phyloP scores from a whole-genome alignment of 2,888 invertebrate genomes.

The Lamellibrachia columna region DNA sequence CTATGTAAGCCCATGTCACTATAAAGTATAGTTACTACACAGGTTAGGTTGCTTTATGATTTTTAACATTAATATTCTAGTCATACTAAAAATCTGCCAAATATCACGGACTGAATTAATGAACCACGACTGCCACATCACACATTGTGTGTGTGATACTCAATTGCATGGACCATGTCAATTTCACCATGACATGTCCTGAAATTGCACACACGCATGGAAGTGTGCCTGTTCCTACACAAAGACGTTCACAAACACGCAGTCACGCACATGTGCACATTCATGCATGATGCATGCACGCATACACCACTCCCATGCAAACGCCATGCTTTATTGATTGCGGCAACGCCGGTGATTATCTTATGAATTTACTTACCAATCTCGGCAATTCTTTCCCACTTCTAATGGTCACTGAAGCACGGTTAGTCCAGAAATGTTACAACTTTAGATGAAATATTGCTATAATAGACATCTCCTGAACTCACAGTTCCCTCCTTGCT shows the following conservation, averaged over 20 bases:
- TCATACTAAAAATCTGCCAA: neutral
- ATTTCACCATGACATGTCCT: neutral
- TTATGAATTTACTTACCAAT: conserved; percentile 3
- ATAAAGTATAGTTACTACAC: neutral
- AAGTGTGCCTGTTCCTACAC: neutral
- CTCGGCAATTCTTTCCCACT: neutral
- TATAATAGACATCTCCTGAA: neutral
- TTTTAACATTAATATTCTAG: neutral
- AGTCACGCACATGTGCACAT: neutral
- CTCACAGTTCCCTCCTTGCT: neutral
- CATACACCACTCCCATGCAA: neutral
- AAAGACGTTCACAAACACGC: neutral
- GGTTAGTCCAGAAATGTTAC: neutral
- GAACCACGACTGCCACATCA: neutral
- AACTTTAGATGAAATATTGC: neutral
- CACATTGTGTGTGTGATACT: neutral
- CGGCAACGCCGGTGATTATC: neutral
- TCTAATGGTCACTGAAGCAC: neutral
- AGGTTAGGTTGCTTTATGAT: neutral
- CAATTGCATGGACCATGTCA: neutral
- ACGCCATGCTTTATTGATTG: neutral
- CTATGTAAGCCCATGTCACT: neutral
- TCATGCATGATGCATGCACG: neutral
- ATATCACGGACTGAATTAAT: neutral
- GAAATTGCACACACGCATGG: neutral